These are phyloP conservation scores for Dascillus cervinus DNA, from an alignment of 2,888 invertebrate genomes.

Conservation along the genomic window DNA sequence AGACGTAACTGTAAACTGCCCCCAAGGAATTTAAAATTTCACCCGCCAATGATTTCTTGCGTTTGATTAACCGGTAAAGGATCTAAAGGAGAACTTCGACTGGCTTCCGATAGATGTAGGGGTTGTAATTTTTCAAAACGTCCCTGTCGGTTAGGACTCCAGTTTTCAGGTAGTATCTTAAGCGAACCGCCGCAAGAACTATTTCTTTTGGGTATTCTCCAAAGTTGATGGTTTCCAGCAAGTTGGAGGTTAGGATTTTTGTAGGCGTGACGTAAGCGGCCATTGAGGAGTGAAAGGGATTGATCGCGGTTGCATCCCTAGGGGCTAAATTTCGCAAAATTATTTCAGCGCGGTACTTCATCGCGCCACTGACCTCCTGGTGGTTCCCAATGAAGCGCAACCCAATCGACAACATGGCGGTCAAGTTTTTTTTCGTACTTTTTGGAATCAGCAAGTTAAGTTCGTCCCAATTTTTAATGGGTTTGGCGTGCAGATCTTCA, in stretches of 20 bases:
- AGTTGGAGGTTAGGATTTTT: not conserved
- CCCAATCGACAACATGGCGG: no score
- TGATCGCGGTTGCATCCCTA: constrained; percentile 1
- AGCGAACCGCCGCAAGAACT: constrained; percentile 1
- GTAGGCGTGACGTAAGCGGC: not conserved
- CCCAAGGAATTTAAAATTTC: constrained; percentile 1
- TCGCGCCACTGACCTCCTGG: no score
- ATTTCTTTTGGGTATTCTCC: constrained; percentile 4
- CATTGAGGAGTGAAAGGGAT: not conserved
- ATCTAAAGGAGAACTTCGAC: not conserved
- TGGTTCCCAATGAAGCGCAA: no score
- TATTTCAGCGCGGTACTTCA: not conserved
- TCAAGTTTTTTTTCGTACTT: no score
- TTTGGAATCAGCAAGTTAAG: no score
- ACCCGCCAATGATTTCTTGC: not conserved
- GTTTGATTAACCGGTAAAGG: not conserved
- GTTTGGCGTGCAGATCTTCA: no score
- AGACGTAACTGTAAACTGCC: constrained; percentile 1
- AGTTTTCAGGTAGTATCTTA: no score
- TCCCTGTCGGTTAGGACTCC: no score
- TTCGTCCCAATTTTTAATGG: no score
- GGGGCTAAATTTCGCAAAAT: not conserved
- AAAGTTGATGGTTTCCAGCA: constrained; percentile 1
- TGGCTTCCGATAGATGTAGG: constrained; percentile 1
- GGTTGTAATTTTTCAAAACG: not conserved